These are phyloP conservation scores for Temnothorax curvispinosus DNA, from an alignment of 1,140 invertebrate genomes.

Conservation along the genomic window DNA sequence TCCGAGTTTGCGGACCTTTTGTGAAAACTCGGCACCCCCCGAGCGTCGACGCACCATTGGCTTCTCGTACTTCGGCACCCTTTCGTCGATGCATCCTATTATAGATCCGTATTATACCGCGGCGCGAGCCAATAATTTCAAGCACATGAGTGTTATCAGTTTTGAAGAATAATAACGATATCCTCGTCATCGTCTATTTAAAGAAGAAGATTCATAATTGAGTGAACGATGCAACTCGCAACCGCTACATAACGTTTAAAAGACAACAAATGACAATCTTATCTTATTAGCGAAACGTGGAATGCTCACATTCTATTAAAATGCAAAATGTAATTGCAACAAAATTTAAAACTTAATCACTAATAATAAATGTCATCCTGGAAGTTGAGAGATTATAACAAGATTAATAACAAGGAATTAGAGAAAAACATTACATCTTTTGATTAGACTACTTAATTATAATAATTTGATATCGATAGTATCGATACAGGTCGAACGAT, in stretches of 20 bases:
- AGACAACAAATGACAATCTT: conserved; percentile 20
- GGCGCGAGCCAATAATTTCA: background rate
- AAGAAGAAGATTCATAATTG: conserved; percentile 32
- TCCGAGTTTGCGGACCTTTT: conserved; percentile 55
- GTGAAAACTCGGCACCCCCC: conserved; percentile 30
- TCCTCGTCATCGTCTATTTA: background rate
- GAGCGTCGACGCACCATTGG: conserved; percentile 31
- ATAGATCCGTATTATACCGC: conserved; percentile 1
- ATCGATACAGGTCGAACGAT: no score
- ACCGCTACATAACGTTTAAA: background rate
- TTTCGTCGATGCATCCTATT: background rate
- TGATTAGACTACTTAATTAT: background rate
- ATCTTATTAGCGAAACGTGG: conserved; percentile 2
- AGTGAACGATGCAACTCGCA: background rate
- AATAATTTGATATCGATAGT: background rate
- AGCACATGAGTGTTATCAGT: background rate
- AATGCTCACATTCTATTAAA: background rate
- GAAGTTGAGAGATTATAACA: background rate
- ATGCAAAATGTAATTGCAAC: background rate
- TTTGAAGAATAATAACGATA: background rate
- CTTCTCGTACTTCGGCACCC: background rate
- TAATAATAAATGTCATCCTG: background rate
- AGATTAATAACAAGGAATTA: background rate
- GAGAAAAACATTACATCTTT: background rate
- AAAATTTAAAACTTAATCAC: conserved; percentile 9